phyloP scores from a whole-genome alignment of 92 coral and sea anemone genomes.

The Parazoanthus darwini region DNA sequence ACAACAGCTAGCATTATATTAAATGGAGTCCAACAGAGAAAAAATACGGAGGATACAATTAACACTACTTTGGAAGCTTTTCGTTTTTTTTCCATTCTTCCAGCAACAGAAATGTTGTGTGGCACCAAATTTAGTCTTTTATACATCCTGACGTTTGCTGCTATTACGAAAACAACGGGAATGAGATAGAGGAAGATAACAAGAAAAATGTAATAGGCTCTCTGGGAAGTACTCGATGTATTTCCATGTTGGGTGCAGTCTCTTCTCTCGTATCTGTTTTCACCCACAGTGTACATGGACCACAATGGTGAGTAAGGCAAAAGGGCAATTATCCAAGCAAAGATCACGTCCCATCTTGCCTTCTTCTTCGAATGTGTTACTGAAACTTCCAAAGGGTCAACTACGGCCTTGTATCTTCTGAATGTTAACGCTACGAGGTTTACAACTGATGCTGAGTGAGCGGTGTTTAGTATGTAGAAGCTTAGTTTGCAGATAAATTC shows the following conservation, averaged over 20 bases:
- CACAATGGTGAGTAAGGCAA: neutral
- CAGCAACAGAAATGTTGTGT: neutral
- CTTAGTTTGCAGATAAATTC: conserved; percentile 37
- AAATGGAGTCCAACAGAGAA: conserved; percentile 20
- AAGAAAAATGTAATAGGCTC: conserved; percentile 23
- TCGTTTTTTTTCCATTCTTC: neutral
- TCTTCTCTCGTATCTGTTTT: neutral
- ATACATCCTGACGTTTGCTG: conserved; percentile 33
- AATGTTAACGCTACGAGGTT: conserved; percentile 1
- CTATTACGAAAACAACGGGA: conserved; percentile 20
- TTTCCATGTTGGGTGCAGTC: neutral
- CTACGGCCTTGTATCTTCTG: conserved; percentile 18
- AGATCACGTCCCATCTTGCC: neutral
- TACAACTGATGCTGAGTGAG: conserved; percentile 45
- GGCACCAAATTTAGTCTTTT: neutral
- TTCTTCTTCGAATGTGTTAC: neutral
- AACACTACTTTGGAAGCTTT: neutral
- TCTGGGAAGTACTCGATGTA: neutral
- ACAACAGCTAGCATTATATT: conserved; percentile 18
- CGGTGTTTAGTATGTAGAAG: conserved; percentile 46
- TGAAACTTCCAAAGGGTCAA: conserved; percentile 27
- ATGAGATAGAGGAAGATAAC: neutral
- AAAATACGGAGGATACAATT: conserved; percentile 8
- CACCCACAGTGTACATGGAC: conserved; percentile 27
- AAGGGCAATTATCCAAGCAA: conserved; percentile 33